Evolutionary conservation across 2,113 vertebrate genomes (phyloP).

Genomic region (Ciconia maguari): DNA sequence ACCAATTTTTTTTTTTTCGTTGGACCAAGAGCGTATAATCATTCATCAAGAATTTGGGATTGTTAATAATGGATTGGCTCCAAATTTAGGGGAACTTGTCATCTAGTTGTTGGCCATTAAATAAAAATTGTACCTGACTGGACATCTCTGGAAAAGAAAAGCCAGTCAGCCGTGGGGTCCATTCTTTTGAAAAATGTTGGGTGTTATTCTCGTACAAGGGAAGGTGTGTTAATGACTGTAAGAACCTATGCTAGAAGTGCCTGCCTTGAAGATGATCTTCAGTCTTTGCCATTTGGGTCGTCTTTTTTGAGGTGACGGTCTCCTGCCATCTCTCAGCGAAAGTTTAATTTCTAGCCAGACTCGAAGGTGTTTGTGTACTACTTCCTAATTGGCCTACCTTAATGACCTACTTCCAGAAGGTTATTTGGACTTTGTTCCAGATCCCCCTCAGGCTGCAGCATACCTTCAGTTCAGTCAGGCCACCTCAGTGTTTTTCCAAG

Average conservation of each 20-base stretch:
- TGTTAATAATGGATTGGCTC: not conserved
- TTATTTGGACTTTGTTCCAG: not conserved
- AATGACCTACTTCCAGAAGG: not conserved
- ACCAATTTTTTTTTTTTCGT: accelerated
- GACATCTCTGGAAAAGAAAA: not conserved
- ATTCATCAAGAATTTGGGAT: not conserved
- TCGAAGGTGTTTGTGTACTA: not conserved
- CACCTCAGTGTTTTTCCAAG: not conserved
- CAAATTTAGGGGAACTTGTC: not conserved
- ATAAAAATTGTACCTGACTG: not conserved
- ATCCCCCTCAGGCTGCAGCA: not conserved
- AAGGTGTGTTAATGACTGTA: not conserved
- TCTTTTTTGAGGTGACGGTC: not conserved
- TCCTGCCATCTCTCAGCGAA: not conserved
- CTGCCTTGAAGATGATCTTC: not conserved
- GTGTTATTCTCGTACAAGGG: not conserved
- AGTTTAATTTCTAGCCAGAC: not conserved
- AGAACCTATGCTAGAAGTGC: not conserved
- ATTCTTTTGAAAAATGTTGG: not conserved
- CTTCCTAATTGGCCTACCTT: not conserved
- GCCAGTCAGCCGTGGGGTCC: not conserved
- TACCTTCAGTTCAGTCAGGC: not conserved
- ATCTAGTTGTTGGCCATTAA: not conserved
- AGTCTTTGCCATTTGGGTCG: not conserved
- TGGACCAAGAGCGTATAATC: not conserved